Conservation (phyloP, 2,888 invertebrate species). For the Epistrophella euchroma region DNA sequence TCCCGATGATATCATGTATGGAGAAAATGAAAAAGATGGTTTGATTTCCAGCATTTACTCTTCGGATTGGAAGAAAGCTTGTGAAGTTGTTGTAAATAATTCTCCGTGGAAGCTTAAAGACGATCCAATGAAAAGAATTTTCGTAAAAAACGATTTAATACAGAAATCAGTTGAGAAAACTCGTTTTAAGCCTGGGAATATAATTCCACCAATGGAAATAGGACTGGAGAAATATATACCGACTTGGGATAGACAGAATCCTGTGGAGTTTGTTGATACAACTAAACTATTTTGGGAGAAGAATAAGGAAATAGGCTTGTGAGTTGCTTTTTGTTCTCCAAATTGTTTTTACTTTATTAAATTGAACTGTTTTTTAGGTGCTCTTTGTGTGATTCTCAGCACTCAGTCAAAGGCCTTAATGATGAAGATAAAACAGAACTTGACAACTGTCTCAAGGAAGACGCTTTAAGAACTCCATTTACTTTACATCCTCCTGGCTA, state of each 20-base stretch:
- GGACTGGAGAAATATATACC: slow-evolving; percentile 56
- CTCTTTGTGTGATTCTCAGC: slow-evolving; percentile 47
- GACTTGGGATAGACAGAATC: slow-evolving; percentile 67
- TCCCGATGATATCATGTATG: slow-evolving; percentile 73
- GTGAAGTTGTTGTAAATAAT: slow-evolving; percentile 25
- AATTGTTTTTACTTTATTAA: background rate
- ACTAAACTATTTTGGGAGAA: slow-evolving; percentile 70
- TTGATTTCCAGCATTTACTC: slow-evolving; percentile 75
- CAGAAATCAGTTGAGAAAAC: slow-evolving; percentile 41
- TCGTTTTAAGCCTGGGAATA: background rate
- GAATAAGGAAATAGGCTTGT: slow-evolving; percentile 47
- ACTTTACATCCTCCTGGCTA: slow-evolving; percentile 67
- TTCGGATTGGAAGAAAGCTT: slow-evolving; percentile 75
- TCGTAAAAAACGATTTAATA: slow-evolving; percentile 44
- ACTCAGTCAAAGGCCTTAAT: slow-evolving; percentile 20
- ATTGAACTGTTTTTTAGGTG: slow-evolving; percentile 32
- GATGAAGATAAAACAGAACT: slow-evolving; percentile 55
- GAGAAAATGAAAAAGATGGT: slow-evolving; percentile 43
- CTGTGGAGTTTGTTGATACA: slow-evolving; percentile 68
- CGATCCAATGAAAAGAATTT: background rate
- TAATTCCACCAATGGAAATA: slow-evolving; percentile 46
- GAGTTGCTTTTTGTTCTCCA: background rate
- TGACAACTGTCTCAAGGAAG: slow-evolving; percentile 40
- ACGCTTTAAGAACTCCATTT: slow-evolving; percentile 62
- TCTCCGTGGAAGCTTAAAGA: slow-evolving; percentile 46